These are phyloP conservation scores for Eulemur macaco DNA, from an alignment of 2,113 vertebrate species.

Conservation along the genomic window DNA sequence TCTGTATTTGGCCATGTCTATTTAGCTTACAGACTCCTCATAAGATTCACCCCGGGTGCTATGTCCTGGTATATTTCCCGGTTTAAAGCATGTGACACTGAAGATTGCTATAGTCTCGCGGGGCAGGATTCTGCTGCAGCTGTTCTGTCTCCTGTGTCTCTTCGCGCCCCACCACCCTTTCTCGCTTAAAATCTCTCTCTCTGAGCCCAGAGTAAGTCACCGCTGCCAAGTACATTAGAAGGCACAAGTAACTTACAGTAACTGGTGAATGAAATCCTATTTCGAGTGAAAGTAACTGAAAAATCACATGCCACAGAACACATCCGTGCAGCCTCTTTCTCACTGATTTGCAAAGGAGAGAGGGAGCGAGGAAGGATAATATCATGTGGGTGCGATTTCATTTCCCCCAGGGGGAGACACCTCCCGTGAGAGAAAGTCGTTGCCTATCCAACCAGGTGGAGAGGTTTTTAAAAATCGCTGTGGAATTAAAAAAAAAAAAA, in stretches of 20 bases:
- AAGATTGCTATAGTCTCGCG: not conserved
- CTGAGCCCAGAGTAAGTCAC: not conserved
- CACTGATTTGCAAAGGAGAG: not conserved
- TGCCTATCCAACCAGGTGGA: not conserved
- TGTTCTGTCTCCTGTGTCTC: rapidly evolving
- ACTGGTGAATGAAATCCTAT: conserved; percentile 44
- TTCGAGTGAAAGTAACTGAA: not conserved
- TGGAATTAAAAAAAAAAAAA: conserved; percentile 21
- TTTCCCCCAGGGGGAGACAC: not conserved
- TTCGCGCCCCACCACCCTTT: not conserved
- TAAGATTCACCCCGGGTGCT: not conserved
- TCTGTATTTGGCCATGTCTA: not conserved
- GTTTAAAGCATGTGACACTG: not conserved
- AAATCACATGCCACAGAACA: not conserved
- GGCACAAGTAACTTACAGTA: not conserved
- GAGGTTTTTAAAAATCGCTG: not conserved
- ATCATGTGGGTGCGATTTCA: not conserved
- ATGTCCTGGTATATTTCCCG: not conserved
- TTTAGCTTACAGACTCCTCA: not conserved
- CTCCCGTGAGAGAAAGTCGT: not conserved
- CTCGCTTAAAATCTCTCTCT: not conserved
- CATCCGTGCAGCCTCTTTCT: not conserved
- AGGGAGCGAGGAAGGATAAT: not conserved
- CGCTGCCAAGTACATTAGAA: not conserved
- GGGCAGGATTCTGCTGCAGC: not conserved